Percentiles rank a stretch among this genome's conserved stretches.
Evolutionary conservation across 2,113 vertebrate species (phyloP).

Genomic region (Sterrhoptilus dennistouni): DNA sequence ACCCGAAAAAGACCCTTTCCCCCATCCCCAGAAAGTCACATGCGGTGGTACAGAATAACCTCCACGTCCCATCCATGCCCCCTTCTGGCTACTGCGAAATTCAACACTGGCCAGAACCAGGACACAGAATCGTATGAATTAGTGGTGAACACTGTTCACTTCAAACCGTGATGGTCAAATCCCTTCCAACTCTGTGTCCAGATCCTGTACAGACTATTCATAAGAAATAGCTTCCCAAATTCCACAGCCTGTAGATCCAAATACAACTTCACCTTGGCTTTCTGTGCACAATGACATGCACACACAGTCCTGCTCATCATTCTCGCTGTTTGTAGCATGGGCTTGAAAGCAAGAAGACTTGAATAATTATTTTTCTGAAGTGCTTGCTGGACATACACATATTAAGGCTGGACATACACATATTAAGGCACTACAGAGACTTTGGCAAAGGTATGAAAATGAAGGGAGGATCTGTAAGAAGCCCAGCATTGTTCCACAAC

Average conservation of each 20-base stretch:
- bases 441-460: background rate
- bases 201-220: background rate
- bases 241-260: background rate
- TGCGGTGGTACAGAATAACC: background rate
- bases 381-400: fast-evolving
- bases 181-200: background rate
- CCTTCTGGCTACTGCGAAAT: background rate
- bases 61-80: background rate
- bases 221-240: background rate
- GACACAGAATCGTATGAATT: background rate
- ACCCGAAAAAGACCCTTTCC: background rate
- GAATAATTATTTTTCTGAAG: background rate
- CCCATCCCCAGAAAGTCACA: background rate
- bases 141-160: background rate
- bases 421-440: background rate
- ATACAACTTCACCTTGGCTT: background rate
- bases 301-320: background rate
- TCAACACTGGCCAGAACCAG: background rate
- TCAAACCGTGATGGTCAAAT: background rate
- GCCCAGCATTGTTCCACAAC: background rate
- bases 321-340: background rate
- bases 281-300: background rate
- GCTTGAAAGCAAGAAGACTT: background rate
- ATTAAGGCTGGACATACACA: background rate
- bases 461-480: background rate